Conservation (phyloP, 1,140 invertebrate genomes). For the Sitophilus oryzae region DNA sequence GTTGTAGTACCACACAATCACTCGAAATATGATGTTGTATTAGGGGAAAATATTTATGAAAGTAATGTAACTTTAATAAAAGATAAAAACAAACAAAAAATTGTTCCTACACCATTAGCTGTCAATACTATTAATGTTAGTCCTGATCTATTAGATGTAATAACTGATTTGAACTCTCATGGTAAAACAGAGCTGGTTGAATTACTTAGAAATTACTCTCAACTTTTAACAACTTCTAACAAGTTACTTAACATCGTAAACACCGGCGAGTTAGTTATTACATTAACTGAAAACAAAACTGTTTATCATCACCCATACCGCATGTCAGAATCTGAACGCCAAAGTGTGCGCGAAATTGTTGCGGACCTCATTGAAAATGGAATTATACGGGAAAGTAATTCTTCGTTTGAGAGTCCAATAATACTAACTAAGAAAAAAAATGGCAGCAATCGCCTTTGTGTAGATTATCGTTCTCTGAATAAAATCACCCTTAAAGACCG, state of each 20-base stretch:
- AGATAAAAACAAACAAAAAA: background rate
- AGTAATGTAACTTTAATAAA: constrained; percentile 1
- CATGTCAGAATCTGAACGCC: no score
- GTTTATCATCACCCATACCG: no score
- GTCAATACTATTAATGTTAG: background rate
- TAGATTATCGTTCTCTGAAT: constrained; percentile 47
- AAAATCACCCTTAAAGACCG: constrained; percentile 35
- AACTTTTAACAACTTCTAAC: no score
- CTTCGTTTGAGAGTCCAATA: constrained; percentile 38
- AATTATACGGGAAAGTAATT: constrained; percentile 32
- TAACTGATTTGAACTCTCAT: constrained; percentile 17
- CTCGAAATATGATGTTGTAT: no score
- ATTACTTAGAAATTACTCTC: no score
- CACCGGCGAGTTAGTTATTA: no score
- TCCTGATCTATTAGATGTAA: background rate
- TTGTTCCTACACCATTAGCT: background rate
- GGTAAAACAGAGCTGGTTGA: no score
- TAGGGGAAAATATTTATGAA: constrained; percentile 5
- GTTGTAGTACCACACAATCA: no score
- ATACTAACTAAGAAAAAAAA: constrained; percentile 33
- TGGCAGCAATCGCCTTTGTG: constrained; percentile 1
- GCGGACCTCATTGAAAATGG: constrained; percentile 13
- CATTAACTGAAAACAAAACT: no score
- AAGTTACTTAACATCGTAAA: no score
- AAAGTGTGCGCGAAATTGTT: constrained; percentile 20